A percentile compares a stretch with the other conserved stretches of the same genome.
phyloP scores from a whole-genome alignment of 2,888 invertebrate species.

The Cecidostiba fungosa region DNA sequence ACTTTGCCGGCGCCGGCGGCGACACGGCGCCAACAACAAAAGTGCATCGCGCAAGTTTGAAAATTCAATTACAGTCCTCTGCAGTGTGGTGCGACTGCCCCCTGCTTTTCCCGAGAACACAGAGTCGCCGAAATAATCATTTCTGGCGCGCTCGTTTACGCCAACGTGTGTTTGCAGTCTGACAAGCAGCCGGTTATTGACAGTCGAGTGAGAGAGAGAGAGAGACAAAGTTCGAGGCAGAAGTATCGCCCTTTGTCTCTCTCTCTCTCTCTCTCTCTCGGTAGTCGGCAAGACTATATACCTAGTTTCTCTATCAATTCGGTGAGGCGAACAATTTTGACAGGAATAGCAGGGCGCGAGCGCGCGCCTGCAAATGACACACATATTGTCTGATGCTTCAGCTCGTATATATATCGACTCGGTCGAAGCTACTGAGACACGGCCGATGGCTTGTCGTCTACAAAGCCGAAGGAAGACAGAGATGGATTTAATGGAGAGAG shows the following conservation, averaged over 20 bases:
- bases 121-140: constrained; percentile 3
- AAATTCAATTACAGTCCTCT: constrained; percentile 37
- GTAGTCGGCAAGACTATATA: constrained; percentile 33
- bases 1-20: background rate
- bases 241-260: constrained; percentile 23
- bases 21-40: background rate
- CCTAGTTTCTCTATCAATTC: constrained; percentile 51
- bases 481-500: background rate
- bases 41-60: constrained; percentile 33
- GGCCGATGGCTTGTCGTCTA: background rate
- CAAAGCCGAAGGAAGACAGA: background rate
- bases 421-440: background rate
- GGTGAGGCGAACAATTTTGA: constrained; percentile 44
- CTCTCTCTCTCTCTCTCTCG: background rate
- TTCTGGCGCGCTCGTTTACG: background rate
- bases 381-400: constrained; percentile 18
- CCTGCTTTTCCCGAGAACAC: background rate
- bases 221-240: constrained; percentile 13
- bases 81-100: background rate
- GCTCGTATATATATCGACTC: background rate
- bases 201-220: background rate
- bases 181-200: constrained; percentile 15
- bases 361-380: constrained; percentile 46
- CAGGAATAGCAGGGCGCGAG: constrained; percentile 12
- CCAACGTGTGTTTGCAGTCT: background rate